These are phyloP conservation scores for Melanostoma mellinum DNA, from an alignment of 2,888 invertebrate species.

Conservation along the genomic window DNA sequence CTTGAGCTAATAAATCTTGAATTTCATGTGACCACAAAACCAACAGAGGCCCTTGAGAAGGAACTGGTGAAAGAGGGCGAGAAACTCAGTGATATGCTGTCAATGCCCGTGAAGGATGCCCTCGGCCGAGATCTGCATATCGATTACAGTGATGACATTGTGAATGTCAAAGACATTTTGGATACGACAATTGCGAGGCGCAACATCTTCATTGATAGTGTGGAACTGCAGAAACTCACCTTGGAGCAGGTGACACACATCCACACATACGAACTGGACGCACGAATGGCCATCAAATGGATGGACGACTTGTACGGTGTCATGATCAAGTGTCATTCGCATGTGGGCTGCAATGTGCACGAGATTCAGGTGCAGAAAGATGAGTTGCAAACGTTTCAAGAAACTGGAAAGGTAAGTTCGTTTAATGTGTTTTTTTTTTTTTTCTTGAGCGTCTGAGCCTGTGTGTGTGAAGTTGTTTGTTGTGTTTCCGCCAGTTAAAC, in stretches of 20 bases:
- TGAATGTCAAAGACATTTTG: conserved; percentile 87
- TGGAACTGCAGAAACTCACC: conserved; percentile 89
- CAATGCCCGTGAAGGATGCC: conserved; percentile 90
- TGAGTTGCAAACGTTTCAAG: conserved; percentile 89
- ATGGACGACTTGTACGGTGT: conserved; percentile 89
- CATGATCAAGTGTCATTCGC: conserved; percentile 86
- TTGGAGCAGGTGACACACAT: conserved; percentile 90
- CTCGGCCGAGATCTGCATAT: conserved; percentile 87
- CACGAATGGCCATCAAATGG: conserved; percentile 89
- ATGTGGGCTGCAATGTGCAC: conserved; percentile 88
- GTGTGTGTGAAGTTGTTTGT: conserved; percentile 3
- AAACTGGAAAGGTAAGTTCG: conserved; percentile 88
- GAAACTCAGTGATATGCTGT: conserved; percentile 89
- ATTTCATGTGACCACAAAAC: conserved; percentile 58
- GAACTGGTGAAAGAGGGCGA: conserved; percentile 89
- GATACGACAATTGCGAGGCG: conserved; percentile 87
- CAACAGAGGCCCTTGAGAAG: conserved; percentile 82
- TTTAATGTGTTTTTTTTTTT: background rate
- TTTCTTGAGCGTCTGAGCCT: background rate
- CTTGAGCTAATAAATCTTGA: conserved; percentile 40
- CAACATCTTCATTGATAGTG: conserved; percentile 88
- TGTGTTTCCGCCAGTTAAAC: conserved; percentile 48
- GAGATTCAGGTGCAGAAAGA: conserved; percentile 90
- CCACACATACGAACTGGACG: conserved; percentile 89
- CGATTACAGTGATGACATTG: conserved; percentile 88